phyloP scores from a whole-genome alignment of 2,113 vertebrate species.

The Lophotis ruficrista region DNA sequence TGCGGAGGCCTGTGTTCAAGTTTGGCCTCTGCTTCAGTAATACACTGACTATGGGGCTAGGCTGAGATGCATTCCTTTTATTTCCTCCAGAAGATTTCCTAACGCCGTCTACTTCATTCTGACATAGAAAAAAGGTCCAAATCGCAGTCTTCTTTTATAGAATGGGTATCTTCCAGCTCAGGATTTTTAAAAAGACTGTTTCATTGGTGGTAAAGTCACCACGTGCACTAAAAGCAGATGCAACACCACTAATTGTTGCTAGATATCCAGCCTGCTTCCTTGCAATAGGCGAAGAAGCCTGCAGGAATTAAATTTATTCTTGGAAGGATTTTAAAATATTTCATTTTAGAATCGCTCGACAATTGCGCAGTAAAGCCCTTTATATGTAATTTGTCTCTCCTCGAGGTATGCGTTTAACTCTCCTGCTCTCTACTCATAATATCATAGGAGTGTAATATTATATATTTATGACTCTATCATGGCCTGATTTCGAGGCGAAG shows the following conservation, averaged over 20 bases:
- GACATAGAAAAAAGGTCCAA: not conserved
- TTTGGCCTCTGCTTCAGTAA: not conserved
- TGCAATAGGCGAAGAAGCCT: fast-evolving
- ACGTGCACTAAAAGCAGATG: not conserved
- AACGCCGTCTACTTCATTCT: not conserved
- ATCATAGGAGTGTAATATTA: conserved; percentile 30
- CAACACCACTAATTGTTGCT: not conserved
- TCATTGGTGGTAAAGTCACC: not conserved
- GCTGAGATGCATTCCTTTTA: not conserved
- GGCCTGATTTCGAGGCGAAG: conserved; percentile 40
- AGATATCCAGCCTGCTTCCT: not conserved
- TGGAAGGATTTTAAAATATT: not conserved
- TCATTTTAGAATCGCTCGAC: not conserved
- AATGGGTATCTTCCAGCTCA: not conserved
- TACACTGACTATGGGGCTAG: fast-evolving
- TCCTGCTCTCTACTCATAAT: conserved; percentile 21
- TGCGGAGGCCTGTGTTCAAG: fast-evolving
- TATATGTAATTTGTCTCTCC: not conserved
- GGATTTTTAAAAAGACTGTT: not conserved
- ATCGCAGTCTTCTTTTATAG: not conserved
- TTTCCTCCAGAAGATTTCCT: not conserved
- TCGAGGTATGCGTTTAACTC: not conserved
- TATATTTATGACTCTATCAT: conserved; percentile 50
- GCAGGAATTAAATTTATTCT: not conserved
- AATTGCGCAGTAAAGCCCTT: not conserved